These are phyloP conservation scores for Drosophila testacea DNA, from an alignment of 2,888 invertebrate genomes.

Conservation along the genomic window DNA sequence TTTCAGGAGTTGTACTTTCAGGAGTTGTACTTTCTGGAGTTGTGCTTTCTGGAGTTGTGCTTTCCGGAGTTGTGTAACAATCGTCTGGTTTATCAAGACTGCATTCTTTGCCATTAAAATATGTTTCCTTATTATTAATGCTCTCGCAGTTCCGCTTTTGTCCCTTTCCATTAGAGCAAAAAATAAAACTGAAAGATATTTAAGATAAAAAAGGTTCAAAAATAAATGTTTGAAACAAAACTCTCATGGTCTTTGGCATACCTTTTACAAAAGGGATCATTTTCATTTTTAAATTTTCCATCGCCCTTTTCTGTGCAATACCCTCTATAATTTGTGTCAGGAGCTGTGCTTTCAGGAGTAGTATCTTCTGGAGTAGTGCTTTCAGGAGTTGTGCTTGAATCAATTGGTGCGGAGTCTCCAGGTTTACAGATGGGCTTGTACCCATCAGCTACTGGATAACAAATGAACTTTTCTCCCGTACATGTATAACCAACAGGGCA, in stretches of 20 bases:
- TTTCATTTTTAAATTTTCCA: conserved; percentile 17
- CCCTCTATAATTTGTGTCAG: neutral
- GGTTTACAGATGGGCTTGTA: conserved; percentile 39
- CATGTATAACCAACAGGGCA: conserved; percentile 55
- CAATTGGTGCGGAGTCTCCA: neutral
- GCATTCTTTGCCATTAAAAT: conserved; percentile 33
- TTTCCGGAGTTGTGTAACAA: conserved; percentile 21
- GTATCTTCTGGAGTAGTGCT: neutral
- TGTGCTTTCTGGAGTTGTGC: neutral
- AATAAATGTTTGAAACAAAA: neutral
- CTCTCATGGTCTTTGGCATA: conserved; percentile 11
- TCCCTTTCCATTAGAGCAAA: neutral
- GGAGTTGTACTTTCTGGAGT: no score
- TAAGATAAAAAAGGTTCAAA: neutral
- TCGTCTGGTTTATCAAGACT: conserved; percentile 19
- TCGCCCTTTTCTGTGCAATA: conserved; percentile 6
- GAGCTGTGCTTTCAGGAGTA: neutral
- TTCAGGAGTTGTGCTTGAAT: neutral
- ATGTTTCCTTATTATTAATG: neutral
- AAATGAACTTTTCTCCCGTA: conserved; percentile 57
- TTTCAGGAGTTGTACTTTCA: no score
- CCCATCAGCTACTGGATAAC: conserved; percentile 36
- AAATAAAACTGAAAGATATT: conserved; percentile 22
- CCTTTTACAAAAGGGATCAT: conserved; percentile 51
- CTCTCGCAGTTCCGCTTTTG: neutral